Conservation (phyloP, 1,140 invertebrate genomes). For the Drosophila albomicans region DNA sequence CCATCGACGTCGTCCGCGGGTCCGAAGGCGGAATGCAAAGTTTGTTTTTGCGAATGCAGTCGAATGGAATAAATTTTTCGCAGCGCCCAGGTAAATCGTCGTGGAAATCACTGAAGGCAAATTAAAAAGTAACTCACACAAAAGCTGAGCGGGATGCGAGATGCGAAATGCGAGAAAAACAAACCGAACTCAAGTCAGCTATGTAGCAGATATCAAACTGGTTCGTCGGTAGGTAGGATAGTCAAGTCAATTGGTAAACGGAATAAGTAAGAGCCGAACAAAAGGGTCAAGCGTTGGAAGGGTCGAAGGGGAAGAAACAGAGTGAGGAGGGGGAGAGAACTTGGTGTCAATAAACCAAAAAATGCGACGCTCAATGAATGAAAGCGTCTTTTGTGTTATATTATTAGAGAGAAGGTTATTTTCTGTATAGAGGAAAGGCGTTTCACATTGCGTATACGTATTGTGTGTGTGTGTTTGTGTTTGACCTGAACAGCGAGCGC, state of each 20-base stretch:
- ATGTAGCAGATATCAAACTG: conserved; percentile 26
- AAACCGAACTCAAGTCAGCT: conserved; percentile 42
- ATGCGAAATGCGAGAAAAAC: conserved; percentile 1
- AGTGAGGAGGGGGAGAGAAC: neutral
- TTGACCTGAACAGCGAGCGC: conserved; percentile 4
- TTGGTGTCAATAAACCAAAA: conserved; percentile 64
- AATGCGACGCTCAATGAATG: conserved; percentile 55
- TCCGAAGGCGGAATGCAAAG: conserved; percentile 60
- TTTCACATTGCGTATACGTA: conserved; percentile 8
- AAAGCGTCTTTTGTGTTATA: conserved; percentile 37
- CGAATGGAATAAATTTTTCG: conserved; percentile 76
- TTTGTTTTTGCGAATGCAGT: conserved; percentile 80
- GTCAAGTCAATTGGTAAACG: conserved; percentile 69
- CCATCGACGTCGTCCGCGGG: neutral
- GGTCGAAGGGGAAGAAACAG: neutral
- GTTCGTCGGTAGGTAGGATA: neutral
- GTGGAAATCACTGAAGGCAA: conserved; percentile 81
- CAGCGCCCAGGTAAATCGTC: conserved; percentile 77
- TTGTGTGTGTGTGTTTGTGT: neutral
- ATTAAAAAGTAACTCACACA: conserved; percentile 64
- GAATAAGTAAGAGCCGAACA: conserved; percentile 62
- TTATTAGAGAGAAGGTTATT: conserved; percentile 8
- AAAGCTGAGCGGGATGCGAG: neutral
- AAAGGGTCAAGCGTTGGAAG: conserved; percentile 70
- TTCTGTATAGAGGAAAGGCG: neutral